These are phyloP conservation scores for Chouioia cunea DNA, from an alignment of 2,888 invertebrate genomes.

Conservation along the genomic window DNA sequence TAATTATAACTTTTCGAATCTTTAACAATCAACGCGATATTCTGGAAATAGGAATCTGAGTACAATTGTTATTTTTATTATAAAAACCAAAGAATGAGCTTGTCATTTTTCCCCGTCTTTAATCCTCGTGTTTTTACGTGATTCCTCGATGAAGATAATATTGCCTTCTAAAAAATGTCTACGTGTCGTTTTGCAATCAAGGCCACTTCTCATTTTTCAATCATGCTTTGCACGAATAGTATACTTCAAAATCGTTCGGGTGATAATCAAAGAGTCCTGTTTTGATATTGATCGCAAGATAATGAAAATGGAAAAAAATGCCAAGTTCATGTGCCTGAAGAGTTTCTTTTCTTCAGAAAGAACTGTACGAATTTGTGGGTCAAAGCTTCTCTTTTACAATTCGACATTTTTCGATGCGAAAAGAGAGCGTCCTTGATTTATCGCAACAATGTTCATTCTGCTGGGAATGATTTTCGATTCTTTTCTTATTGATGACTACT, in stretches of 20 bases:
- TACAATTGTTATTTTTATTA: no score
- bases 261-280: conserved; percentile 24
- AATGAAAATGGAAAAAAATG: conserved; percentile 34
- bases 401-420: conserved; percentile 13
- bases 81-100: no score
- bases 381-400: conserved; percentile 29
- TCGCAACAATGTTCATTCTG: conserved; percentile 15
- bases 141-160: background rate
- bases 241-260: conserved; percentile 16
- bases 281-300: conserved; percentile 15
- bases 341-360: conserved; percentile 15
- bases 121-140: background rate
- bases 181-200: conserved; percentile 25
- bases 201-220: conserved; percentile 4
- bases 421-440: conserved; percentile 23
- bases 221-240: conserved; percentile 24
- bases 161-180: conserved; percentile 19
- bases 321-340: background rate
- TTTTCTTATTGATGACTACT: conserved; percentile 14
- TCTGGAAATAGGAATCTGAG: no score
- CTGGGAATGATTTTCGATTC: conserved; percentile 6
- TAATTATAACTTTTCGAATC: no score
- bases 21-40: no score
- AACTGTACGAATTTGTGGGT: conserved; percentile 27
- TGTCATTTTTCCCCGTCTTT: background rate